Evolutionary conservation across 2,113 vertebrate species (phyloP), one percentile per base, ranked within the genome.

Genomic region (Edolisoma coerulescens): DNA sequence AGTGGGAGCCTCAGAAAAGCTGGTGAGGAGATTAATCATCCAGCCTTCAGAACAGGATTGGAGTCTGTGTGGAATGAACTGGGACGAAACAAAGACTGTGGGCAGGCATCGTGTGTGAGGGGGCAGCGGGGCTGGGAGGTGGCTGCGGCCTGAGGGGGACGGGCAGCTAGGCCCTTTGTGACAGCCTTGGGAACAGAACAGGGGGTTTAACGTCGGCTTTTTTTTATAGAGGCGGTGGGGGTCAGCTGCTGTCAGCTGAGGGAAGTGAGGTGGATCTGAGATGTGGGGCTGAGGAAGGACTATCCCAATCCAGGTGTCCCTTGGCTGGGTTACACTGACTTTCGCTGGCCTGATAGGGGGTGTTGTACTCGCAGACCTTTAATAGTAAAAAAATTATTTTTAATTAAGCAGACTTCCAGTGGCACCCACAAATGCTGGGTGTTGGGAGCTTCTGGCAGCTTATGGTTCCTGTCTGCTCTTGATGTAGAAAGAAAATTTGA

Each of bases 231-330:
- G 45, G 32, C 32, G 32, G 8, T 24, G 21, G 7, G 22, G 23
- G 32, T 67, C 42, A n/a, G 63, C 32, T 65, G 63, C 63, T 65
- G 63, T 23, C 6, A 5, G 64, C 33, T 35, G 44, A 47, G 44
- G 64, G 64, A 47, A 24, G 41, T 16, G 41, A 33, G 63, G 41
- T 24, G 30, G 10, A 28, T 44, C 41, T 1, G 6, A 35, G 23
- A 27, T 47, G 8, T 35, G 44, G 33, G 33, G 9, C 52, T 41
- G 67, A 7, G 22, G 20, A 33, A 74, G 35, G 69, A 33, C 15
- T 7, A 1, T 27, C 35, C 49, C 13, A 11, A 16, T 28, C 1
- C 2, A 15, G 21, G 4, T 26, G 39, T 8, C 16, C 63, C 49
- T 41, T 19, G 7, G 7, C 76, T 54, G 18, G 17, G 26, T 69